Conservation (phyloP, 2,888 invertebrate genomes). For the Eilema depressum region DNA sequence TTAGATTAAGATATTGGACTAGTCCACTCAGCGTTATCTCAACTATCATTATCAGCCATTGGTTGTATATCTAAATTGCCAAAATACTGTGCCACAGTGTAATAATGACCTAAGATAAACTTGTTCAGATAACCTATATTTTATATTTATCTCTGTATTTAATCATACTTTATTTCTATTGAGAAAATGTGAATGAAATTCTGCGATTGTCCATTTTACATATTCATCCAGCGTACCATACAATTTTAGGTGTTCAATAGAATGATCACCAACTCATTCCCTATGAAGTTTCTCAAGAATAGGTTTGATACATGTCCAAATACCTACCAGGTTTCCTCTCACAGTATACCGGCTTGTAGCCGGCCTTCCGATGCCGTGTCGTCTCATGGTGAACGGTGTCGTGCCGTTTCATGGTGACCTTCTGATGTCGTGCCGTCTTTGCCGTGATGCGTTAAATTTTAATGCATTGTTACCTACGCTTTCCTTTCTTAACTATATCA, state of each 20-base stretch:
- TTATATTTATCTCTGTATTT: constrained; percentile 26
- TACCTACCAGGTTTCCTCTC: neutral
- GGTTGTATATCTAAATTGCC: constrained; percentile 62
- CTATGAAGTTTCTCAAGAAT: neutral
- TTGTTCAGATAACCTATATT: constrained; percentile 54
- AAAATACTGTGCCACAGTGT: constrained; percentile 54
- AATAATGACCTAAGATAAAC: constrained; percentile 59
- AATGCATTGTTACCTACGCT: neutral
- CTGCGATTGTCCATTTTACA: neutral
- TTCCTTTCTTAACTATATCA: neutral
- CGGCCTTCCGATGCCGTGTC: neutral
- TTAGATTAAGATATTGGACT: constrained; percentile 3
- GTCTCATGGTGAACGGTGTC: neutral
- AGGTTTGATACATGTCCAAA: neutral
- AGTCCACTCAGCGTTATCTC: neutral
- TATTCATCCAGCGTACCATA: neutral
- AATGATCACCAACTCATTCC: neutral
- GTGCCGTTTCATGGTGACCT: neutral
- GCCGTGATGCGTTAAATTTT: neutral
- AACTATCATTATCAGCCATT: constrained; percentile 46
- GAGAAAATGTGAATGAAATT: neutral
- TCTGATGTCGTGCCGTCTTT: neutral
- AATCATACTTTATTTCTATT: constrained; percentile 22
- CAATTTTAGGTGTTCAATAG: neutral
- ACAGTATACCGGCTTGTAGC: neutral